Conservation (phyloP, 2,113 vertebrate genomes). For the Nansenia antarctica region DNA sequence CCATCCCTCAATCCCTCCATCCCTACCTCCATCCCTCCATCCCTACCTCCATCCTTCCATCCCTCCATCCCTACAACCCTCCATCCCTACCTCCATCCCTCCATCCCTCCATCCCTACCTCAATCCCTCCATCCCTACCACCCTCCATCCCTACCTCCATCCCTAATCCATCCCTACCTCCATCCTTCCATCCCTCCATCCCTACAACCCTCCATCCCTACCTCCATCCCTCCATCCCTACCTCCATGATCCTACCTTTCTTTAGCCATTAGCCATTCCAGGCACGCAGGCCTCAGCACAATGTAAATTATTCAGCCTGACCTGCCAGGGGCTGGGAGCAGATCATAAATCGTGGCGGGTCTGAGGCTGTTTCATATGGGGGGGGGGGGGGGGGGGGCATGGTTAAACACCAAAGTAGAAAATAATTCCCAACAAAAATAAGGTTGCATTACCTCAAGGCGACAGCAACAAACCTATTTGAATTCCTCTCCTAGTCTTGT, state of each 20-base stretch:
- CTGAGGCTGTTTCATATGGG: constrained; percentile 75
- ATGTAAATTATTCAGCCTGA: constrained; percentile 83
- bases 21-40: constrained; percentile 2
- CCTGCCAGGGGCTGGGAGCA: constrained; percentile 74
- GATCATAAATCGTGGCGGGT: constrained; percentile 79
- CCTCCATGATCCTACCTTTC: constrained; percentile 54
- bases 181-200: neutral
- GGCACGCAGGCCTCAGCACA: constrained; percentile 76
- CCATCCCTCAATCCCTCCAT: neutral
- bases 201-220: neutral
- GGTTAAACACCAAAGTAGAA: constrained; percentile 77
- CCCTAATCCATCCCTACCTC: too few relatives aligned
- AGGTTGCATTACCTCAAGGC: constrained; percentile 64
- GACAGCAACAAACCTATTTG: constrained; percentile 39
- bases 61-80: constrained; percentile 10
- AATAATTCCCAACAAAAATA: constrained; percentile 69
- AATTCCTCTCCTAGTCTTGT: constrained; percentile 40
- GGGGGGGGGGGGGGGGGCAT: constrained; percentile 75
- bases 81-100: constrained; percentile 2
- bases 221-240: constrained; percentile 21
- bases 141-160: too few relatives aligned
- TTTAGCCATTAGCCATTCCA: constrained; percentile 74
- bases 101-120: constrained; percentile 3
- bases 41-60: constrained; percentile 1
- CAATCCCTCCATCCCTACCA: constrained; percentile 1